Evolutionary conservation across 1,140 invertebrate species (phyloP).

Genomic region (Drosophila equinoxialis): DNA sequence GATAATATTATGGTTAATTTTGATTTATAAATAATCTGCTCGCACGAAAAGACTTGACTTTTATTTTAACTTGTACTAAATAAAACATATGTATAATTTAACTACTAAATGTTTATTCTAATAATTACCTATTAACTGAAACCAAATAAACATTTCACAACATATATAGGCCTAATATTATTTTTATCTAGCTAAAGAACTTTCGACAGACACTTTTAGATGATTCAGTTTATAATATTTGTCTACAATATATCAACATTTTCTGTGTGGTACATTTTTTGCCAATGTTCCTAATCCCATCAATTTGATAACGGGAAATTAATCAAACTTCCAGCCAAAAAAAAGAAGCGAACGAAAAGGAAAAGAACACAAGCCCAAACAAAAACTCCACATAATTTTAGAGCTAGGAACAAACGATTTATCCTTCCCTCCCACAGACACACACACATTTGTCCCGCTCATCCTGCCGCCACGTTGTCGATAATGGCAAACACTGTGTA

Average conservation of each 20-base stretch:
- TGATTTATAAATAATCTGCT: no score
- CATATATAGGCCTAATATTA: no score
- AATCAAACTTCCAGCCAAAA: conserved; percentile 37
- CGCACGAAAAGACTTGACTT: no score
- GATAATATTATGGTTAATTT: no score
- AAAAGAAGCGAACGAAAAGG: conserved; percentile 1
- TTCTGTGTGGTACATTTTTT: neutral
- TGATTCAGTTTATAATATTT: neutral
- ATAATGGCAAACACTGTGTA: conserved; percentile 45
- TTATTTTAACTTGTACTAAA: no score
- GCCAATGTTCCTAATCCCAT: conserved; percentile 38
- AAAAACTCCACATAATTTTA: conserved; percentile 21
- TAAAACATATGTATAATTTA: no score
- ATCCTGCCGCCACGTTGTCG: conserved; percentile 27
- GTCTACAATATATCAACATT: neutral
- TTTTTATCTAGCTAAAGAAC: no score
- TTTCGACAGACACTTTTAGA: no score
- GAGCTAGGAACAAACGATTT: conserved; percentile 15
- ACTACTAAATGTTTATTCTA: no score
- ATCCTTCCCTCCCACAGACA: conserved; percentile 16
- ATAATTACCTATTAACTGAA: no score
- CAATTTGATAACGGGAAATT: conserved; percentile 57
- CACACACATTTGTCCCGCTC: conserved; percentile 18
- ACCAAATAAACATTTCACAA: no score
- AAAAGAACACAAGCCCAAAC: neutral